Base-by-base conservation (phyloP, 37 sponge, comb jelly and placozoan species). In the Corticium candelabrum region DNA sequence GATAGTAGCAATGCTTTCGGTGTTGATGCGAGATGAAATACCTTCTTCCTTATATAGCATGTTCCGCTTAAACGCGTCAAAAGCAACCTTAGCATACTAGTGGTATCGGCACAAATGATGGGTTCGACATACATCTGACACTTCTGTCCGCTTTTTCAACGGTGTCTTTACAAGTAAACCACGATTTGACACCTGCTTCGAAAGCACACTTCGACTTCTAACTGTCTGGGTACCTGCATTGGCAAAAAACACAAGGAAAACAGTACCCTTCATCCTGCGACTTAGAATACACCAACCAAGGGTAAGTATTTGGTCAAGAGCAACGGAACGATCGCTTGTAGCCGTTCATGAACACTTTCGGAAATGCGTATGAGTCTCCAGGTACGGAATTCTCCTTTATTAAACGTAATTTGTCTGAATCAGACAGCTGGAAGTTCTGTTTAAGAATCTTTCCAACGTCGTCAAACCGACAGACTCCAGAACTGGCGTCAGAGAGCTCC, bases 191-290 rank as follows among this genome's bases (percentile, higher is more conserved):
- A n/a, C n/a, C n/a, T n/a, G n/a, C n/a, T n/a, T n/a, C n/a, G n/a
- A n/a, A n/a, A n/a, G n/a, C n/a, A n/a, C n/a, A n/a, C n/a, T n/a
- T n/a, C n/a, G n/a, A n/a, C n/a, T n/a, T n/a, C n/a, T n/a, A n/a
- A n/a, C n/a, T n/a, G n/a, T 5, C 41, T 81, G 33, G 81, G 74
- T 39, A 38, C 29, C 0, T 81, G 56, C n/a, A 73, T 81, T 43
- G 7, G 56, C 32, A 73, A 2, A 36, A 67, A 3, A 4, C 5
- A 3, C 30, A 30, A 4, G 11, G 74, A 33, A 7, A 30, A n/a
- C 33, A 68, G 29, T 79, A 31, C 2, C 83, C 80, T 34, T 79
- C 68, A n/a, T n/a, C n/a, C n/a, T n/a, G n/a, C n/a, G 56, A 43
- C 56, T 43, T n/a, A n/a, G n/a, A n/a, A n/a, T 43, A 43, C 56